Evolutionary conservation across 2,113 vertebrate species (phyloP).

Genomic region (Aptenodytes forsteri): DNA sequence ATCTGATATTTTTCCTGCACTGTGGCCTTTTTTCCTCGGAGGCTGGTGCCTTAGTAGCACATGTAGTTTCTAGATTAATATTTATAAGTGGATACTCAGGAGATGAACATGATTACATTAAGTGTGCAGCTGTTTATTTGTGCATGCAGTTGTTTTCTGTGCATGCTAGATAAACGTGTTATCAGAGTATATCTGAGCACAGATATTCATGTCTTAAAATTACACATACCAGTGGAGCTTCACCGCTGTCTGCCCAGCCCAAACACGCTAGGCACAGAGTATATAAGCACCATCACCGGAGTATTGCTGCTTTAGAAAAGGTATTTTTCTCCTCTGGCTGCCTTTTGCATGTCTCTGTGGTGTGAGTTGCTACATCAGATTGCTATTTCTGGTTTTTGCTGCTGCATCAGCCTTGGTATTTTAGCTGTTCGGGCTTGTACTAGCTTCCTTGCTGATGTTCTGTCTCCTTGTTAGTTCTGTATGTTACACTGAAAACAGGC

Average conservation of each 20-base stretch:
- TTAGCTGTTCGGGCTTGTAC: background rate
- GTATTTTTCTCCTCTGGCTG: background rate
- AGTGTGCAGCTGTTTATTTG: background rate
- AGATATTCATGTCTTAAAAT: background rate
- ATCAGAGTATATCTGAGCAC: background rate
- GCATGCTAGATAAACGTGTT: background rate
- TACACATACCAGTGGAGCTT: background rate
- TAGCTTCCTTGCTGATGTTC: background rate
- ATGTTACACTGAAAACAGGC: background rate
- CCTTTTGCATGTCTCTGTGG: background rate
- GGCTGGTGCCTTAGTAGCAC: background rate
- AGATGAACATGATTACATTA: background rate
- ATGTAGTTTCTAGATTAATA: background rate
- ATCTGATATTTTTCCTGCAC: background rate
- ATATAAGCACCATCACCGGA: background rate
- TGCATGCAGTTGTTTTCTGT: background rate
- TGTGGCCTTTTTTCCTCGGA: background rate
- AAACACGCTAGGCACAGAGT: background rate
- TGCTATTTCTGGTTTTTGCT: background rate
- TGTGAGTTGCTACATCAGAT: background rate
- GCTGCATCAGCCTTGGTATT: slow-evolving; percentile 10
- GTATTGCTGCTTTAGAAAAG: background rate
- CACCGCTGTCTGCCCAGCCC: background rate
- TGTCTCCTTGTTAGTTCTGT: background rate
- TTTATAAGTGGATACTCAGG: background rate